These are phyloP conservation scores for Ariolimax columbianus DNA, from an alignment of 2,888 invertebrate genomes.

Conservation along the genomic window DNA sequence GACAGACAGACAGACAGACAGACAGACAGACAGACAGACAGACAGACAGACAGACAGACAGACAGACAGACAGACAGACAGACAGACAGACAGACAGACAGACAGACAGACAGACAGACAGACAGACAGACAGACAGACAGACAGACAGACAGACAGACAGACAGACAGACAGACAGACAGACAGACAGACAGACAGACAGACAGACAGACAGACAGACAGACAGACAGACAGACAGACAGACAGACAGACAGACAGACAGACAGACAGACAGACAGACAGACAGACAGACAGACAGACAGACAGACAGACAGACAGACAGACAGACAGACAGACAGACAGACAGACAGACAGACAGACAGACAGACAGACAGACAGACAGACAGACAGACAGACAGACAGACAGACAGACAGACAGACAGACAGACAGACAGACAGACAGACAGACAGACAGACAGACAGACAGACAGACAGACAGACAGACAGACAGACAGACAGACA, in stretches of 20 bases:
- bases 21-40: slow-evolving; percentile 31
- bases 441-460: not conserved
- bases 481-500: not conserved
- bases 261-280: slow-evolving; percentile 10
- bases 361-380: too few species aligned
- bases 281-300: slow-evolving; percentile 28
- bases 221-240: slow-evolving; percentile 12
- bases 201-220: slow-evolving; percentile 24
- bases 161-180: slow-evolving; percentile 33
- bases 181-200: slow-evolving; percentile 27
- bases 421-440: too few species aligned
- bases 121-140: not conserved
- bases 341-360: too few species aligned
- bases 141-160: slow-evolving; percentile 16
- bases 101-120: slow-evolving; percentile 10
- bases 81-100: slow-evolving; percentile 23
- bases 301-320: not conserved
- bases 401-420: too few species aligned
- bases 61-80: slow-evolving; percentile 35
- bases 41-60: slow-evolving; percentile 30
- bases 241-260: slow-evolving; percentile 30
- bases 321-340: too few species aligned
- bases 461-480: too few species aligned
- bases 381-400: too few species aligned
- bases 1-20: slow-evolving; percentile 31